Base-by-base conservation (phyloP, 1,140 invertebrate genomes). In the Pseudomyrmex cubaensis region DNA sequence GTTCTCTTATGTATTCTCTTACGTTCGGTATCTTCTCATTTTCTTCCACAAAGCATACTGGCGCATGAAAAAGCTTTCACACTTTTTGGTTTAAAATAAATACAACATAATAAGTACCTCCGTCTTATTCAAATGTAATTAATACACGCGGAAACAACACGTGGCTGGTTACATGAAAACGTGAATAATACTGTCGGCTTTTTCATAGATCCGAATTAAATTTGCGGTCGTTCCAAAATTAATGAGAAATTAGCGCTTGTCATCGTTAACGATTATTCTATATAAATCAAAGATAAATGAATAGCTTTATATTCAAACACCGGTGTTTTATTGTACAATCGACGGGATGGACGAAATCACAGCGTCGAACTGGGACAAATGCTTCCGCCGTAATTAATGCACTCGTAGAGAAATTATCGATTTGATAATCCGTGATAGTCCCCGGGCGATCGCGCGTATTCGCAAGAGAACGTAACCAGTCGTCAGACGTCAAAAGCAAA, bases 401-500 rank as follows among this genome's bases (percentile, higher is more conserved):
- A 63, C 46, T 82, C 57, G 76, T 22, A 48, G 59, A 20, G 52
- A 64, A 66, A 82, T n/a, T n/a, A n/a, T 75, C 84, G 62, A 82
- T 85, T 83, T 75, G 78, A 67, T 82, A 75, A 75, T 70, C 52
- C 84, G 56, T 52, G 77, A 35, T 35, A 35, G 52, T 82, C 64
- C 48, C 67, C 48, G 59, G 46, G 12, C 83, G 63, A 69, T 84
- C 75, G 75, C 66, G 35, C 54, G 54, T 69, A 59, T 74, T 54
- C 82, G 83, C 78, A 63, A 82, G 76, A 73, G 67, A 82, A 73
- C 66, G 57, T 73, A 85, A 69, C 84, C 78, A 61, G 78, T 85
- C 78, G 78, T 85, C 84, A 74, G 78, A 85, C 70, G 84, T 85
- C 84, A 75, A 82, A 82, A 85, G 84, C 78, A 85, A 85, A 85